Evolutionary conservation across 2,797 vertebrate genomes (phyloP), one percentile per base, ranked within the genome.

Genomic region (Platalea minor): DNA sequence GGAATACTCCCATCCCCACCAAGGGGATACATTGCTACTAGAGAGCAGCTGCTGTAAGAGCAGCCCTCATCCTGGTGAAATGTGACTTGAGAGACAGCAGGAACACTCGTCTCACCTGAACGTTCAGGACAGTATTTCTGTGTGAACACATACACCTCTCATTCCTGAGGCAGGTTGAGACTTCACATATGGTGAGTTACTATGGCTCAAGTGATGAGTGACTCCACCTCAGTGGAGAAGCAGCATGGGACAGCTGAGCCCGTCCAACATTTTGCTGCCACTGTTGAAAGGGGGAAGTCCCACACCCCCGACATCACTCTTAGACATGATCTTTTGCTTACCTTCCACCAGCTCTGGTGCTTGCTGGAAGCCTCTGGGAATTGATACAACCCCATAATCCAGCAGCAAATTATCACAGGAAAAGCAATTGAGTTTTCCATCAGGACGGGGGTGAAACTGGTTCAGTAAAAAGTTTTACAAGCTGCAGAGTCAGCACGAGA

Each of bases 181-280:
- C 21, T 31, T 89, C 24, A 43, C 41, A 18, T 6, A 11, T 2
- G 1, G 26, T 61, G 69, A 81, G 8, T 31, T 60, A 60, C 35
- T 31, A 8, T 0, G 9, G 29, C 33, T 83, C 68, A 64, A 64
- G 50, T 8, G 26, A 46, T 8, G 7, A 63, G 26, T 39, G 39
- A 53, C 29, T 84, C 39, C 2, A 0, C 20, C 61, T 48, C 28
- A 26, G 39, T 17, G 14, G 48, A 80, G 53, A 83, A 68, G 23
- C 43, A 51, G 31, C 82, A 37, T 17, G 51, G 79, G 39, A 17
- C 0, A 0, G 10, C 41, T 29, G 28, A 88, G 41, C 13, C 25
- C 8, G 10, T 48, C 64, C 45, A 68, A 33, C 1, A 33, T 64
- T 82, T 72, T 2, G 1, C 53, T 78, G 41, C 16, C 14, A 12